Evolutionary conservation across 1,140 invertebrate species (phyloP).

Genomic region (Philotrypesis tridentata): DNA sequence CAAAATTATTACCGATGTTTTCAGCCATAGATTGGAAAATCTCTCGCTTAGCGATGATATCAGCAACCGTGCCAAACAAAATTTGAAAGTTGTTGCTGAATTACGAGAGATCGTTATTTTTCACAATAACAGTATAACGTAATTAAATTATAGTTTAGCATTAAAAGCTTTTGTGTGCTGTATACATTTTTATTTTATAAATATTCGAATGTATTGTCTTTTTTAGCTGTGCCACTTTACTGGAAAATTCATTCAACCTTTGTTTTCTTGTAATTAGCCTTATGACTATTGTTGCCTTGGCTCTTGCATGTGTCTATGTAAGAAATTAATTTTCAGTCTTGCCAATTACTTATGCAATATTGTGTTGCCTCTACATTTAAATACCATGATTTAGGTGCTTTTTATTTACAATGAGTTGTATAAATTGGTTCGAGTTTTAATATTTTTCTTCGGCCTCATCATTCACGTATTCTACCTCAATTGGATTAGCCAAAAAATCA

Average conservation of each 20-base stretch:
- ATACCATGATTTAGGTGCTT: background rate
- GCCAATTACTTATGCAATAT: too few relatives aligned
- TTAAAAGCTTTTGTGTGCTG: background rate
- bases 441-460: background rate
- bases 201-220: background rate
- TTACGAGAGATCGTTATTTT: background rate
- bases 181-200: background rate
- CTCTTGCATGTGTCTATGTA: background rate
- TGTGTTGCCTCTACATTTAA: too few relatives aligned
- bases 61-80: too few relatives aligned
- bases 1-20: background rate
- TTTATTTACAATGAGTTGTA: background rate
- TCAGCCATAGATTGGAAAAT: background rate
- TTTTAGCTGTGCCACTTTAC: background rate
- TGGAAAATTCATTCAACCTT: background rate
- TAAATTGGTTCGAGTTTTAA: too few relatives aligned
- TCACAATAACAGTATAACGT: background rate
- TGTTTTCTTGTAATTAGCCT: background rate
- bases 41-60: too few relatives aligned
- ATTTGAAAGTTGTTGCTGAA: too few relatives aligned
- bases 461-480: background rate
- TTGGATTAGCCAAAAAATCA: background rate
- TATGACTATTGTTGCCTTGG: background rate
- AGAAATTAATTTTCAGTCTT: background rate
- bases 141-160: background rate